These are phyloP conservation scores for Sphaerophoria taeniata DNA, from an alignment of 2,888 invertebrate species.

Conservation along the genomic window DNA sequence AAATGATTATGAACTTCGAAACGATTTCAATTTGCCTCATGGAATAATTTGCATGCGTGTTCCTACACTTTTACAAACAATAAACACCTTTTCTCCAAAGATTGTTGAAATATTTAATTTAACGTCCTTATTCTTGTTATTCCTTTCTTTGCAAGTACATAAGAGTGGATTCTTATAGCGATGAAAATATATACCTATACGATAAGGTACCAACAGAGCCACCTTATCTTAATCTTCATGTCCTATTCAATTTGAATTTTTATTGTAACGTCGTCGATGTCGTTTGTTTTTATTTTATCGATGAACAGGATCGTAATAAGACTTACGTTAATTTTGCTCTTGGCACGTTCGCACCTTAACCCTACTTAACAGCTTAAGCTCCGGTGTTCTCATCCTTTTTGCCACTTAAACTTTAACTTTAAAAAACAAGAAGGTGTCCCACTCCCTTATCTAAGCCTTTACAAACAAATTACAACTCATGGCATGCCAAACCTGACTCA, in stretches of 20 bases:
- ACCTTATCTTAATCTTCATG: neutral
- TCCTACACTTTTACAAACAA: no score
- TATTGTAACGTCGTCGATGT: constrained; percentile 18
- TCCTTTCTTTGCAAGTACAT: neutral
- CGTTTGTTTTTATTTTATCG: constrained; percentile 39
- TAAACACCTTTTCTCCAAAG: neutral
- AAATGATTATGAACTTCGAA: no score
- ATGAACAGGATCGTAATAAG: constrained; percentile 30
- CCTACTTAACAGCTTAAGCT: constrained; percentile 29
- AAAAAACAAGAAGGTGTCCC: constrained; percentile 34
- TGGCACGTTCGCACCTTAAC: constrained; percentile 40
- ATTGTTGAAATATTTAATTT: neutral
- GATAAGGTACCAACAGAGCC: neutral
- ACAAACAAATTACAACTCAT: constrained; percentile 22
- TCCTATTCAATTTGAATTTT: constrained; percentile 1
- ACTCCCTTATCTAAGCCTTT: neutral
- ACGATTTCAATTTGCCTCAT: no score
- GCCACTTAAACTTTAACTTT: constrained; percentile 17
- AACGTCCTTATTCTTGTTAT: neutral
- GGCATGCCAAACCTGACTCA: neutral
- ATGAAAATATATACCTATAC: neutral
- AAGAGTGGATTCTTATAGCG: neutral
- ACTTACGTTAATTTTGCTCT: constrained; percentile 15
- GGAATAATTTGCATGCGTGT: no score
- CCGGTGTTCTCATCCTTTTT: constrained; percentile 24